Percentiles rank a stretch among this genome's conserved stretches.
These are phyloP conservation scores for Lottia scabra DNA, from an alignment of 2,888 invertebrate genomes.

Conservation along the genomic window DNA sequence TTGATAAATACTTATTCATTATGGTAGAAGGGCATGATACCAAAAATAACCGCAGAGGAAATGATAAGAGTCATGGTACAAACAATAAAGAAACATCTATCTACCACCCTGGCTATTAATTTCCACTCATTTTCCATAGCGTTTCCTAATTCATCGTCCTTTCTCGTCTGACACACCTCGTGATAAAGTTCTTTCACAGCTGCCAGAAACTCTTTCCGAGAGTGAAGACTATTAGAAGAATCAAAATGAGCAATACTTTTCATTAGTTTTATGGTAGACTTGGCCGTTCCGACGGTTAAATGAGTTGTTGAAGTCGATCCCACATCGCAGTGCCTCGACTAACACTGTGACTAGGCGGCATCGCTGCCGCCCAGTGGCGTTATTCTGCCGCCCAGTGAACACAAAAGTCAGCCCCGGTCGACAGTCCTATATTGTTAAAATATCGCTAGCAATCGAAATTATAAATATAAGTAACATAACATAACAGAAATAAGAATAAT, in stretches of 20 bases:
- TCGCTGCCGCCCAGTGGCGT: too few species aligned
- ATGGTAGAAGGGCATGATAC: neutral
- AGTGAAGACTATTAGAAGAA: neutral
- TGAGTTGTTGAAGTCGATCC: neutral
- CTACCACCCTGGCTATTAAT: conserved; percentile 29
- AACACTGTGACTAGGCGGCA: too few species aligned
- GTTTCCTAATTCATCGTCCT: conserved; percentile 22
- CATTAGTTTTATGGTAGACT: conserved; percentile 20
- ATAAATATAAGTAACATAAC: too few species aligned
- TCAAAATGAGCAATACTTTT: conserved; percentile 24
- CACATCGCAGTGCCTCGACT: too few species aligned
- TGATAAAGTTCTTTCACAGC: conserved; percentile 27
- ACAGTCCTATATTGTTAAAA: too few species aligned
- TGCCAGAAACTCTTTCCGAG: conserved; percentile 21
- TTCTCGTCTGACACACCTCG: conserved; percentile 23
- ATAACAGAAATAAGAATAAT: too few species aligned
- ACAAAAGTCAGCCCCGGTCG: too few species aligned
- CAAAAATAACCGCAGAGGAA: conserved; percentile 11
- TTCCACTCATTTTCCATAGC: conserved; percentile 35
- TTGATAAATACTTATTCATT: neutral
- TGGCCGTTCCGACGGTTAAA: conserved; percentile 9
- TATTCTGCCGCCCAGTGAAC: too few species aligned
- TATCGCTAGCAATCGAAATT: too few species aligned
- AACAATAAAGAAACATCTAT: conserved; percentile 29
- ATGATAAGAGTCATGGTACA: conserved; percentile 11